A percentile compares a stretch with the other conserved stretches of the same genome.
These are phyloP conservation scores for Neodontobutis hainanensis DNA, from an alignment of 2,113 vertebrate species.

Conservation along the genomic window DNA sequence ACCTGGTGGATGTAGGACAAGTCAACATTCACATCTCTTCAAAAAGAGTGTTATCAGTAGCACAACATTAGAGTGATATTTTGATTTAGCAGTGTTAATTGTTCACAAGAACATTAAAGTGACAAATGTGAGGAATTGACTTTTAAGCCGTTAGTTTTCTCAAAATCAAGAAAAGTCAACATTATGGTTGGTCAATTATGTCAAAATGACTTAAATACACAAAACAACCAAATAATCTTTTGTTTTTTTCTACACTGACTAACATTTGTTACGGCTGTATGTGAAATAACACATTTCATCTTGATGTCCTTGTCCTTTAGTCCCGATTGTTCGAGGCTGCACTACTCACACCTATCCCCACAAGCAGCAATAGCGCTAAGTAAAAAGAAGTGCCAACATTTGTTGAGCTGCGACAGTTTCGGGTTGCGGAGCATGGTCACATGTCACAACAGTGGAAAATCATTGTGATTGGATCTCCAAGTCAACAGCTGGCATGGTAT, in stretches of 20 bases:
- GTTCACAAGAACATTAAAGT: slow-evolving; percentile 11
- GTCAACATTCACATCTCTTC: background rate
- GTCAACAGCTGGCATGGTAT: slow-evolving; percentile 76
- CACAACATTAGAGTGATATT: slow-evolving; percentile 13
- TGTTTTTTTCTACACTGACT: too few relatives aligned
- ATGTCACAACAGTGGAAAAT: slow-evolving; percentile 84
- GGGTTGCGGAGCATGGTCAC: slow-evolving; percentile 76
- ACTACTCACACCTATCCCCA: slow-evolving; percentile 36
- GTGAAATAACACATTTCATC: slow-evolving; percentile 13
- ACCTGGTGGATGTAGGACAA: background rate
- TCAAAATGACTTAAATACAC: too few relatives aligned
- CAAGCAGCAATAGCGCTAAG: slow-evolving; percentile 42
- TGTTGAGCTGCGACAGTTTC: slow-evolving; percentile 73
- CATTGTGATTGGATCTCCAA: slow-evolving; percentile 78
- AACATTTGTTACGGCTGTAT: background rate
- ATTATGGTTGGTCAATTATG: background rate
- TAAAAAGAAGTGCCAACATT: slow-evolving; percentile 73
- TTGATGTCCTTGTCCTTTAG: slow-evolving; percentile 14
- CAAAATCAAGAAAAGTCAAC: background rate
- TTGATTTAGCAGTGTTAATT: slow-evolving; percentile 5
- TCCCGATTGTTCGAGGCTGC: slow-evolving; percentile 20
- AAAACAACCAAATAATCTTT: too few relatives aligned
- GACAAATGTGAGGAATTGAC: background rate
- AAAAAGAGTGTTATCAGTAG: slow-evolving; percentile 1
- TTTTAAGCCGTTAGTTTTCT: background rate